These are phyloP conservation scores for Stenodema calcarata DNA, from an alignment of 2,888 invertebrate species.

Conservation along the genomic window DNA sequence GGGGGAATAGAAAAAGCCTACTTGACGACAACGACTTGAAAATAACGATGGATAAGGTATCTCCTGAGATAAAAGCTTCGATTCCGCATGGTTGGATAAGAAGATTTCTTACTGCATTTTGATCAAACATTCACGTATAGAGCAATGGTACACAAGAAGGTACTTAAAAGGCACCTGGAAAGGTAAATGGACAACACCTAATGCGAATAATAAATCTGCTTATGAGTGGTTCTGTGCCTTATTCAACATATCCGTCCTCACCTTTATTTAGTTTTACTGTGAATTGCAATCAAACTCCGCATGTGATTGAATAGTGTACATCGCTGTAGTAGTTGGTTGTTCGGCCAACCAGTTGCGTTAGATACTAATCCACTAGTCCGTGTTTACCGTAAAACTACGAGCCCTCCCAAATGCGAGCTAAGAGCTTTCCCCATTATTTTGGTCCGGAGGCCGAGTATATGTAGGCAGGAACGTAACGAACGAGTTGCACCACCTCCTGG, in stretches of 20 bases:
- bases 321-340: background rate
- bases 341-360: background rate
- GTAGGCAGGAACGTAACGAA: background rate
- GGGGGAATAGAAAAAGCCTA: background rate
- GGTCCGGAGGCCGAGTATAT: background rate
- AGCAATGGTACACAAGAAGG: too few species aligned
- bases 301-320: too few species aligned
- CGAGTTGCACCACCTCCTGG: background rate
- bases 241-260: too few species aligned
- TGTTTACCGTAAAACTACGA: background rate
- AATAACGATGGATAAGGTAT: background rate
- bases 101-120: too few species aligned
- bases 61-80: background rate
- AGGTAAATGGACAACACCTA: too few species aligned
- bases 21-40: background rate
- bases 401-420: background rate
- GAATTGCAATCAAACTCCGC: too few species aligned
- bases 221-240: too few species aligned
- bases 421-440: background rate
- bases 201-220: too few species aligned
- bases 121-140: too few species aligned
- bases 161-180: too few species aligned
- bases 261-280: too few species aligned
- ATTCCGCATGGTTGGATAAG: too few species aligned
- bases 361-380: background rate